Conservation (phyloP, 2,888 invertebrate genomes). For the Dynastes grantii region DNA sequence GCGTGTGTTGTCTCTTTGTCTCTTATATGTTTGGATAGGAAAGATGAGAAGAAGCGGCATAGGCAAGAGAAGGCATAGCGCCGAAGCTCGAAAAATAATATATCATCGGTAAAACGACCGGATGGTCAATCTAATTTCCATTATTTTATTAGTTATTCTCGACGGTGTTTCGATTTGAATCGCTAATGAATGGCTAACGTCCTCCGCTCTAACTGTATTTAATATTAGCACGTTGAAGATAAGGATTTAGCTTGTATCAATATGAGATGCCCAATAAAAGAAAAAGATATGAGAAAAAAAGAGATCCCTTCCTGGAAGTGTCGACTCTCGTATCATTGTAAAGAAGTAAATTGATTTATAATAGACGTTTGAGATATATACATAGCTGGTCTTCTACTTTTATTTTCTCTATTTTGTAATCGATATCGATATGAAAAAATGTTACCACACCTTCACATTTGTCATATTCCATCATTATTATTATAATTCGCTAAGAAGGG, state of each 20-base stretch:
- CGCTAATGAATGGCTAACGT: constrained; percentile 37
- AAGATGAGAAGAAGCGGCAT: neutral
- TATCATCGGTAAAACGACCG: constrained; percentile 46
- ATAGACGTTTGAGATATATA: neutral
- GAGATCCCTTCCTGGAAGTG: constrained; percentile 20
- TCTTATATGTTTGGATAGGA: neutral
- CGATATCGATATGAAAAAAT: no score
- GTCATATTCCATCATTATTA: no score
- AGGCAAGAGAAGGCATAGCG: neutral
- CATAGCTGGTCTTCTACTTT: constrained; percentile 1
- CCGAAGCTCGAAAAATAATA: constrained; percentile 25
- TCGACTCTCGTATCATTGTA: constrained; percentile 12
- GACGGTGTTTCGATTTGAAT: constrained; percentile 35
- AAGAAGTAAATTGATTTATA: constrained; percentile 29
- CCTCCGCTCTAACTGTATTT: constrained; percentile 37
- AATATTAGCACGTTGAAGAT: neutral
- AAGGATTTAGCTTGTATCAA: neutral
- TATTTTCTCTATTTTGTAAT: neutral
- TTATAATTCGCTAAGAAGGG: no score
- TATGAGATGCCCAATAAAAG: neutral
- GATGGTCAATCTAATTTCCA: constrained; percentile 42
- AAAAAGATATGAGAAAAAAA: neutral
- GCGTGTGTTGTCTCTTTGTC: neutral
- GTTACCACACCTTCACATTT: no score
- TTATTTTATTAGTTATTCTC: constrained; percentile 45